phyloP scores from a whole-genome alignment of 2,888 invertebrate genomes.

The Agrotis puta region DNA sequence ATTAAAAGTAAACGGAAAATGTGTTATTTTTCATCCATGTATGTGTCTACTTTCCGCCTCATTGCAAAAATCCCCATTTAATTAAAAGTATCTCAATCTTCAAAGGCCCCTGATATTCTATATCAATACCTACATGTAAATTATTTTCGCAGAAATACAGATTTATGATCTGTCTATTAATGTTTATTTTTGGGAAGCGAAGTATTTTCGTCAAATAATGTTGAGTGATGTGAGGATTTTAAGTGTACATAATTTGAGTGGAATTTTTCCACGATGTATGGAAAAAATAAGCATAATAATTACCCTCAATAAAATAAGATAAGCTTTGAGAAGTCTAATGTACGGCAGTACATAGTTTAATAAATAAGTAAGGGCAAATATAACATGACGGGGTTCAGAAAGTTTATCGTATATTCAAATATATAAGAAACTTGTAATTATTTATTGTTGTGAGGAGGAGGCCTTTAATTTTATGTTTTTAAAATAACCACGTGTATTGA shows the following conservation, averaged over 20 bases:
- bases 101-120: not conserved
- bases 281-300: constrained; percentile 16
- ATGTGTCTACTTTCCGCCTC: not conserved
- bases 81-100: not conserved
- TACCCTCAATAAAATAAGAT: constrained; percentile 21
- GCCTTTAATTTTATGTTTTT: not conserved
- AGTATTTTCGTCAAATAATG: constrained; percentile 31
- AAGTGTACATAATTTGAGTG: constrained; percentile 11
- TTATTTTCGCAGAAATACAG: not conserved
- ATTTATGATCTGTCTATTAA: too few relatives aligned
- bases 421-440: constrained; percentile 28
- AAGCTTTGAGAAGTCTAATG: constrained; percentile 15
- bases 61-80: not conserved
- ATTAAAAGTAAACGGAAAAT: not conserved
- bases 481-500: not conserved
- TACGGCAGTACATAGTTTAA: constrained; percentile 29
- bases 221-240: constrained; percentile 14
- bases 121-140: not conserved
- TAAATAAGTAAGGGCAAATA: constrained; percentile 37
- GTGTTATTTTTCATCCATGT: not conserved
- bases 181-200: constrained; percentile 15
- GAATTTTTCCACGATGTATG: constrained; percentile 6
- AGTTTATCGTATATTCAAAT: constrained; percentile 24
- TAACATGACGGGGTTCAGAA: constrained; percentile 22
- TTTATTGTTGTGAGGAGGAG: constrained; percentile 44